Base-by-base conservation (phyloP, 2,797 vertebrate genomes). In the Coregonus sp. region DNA sequence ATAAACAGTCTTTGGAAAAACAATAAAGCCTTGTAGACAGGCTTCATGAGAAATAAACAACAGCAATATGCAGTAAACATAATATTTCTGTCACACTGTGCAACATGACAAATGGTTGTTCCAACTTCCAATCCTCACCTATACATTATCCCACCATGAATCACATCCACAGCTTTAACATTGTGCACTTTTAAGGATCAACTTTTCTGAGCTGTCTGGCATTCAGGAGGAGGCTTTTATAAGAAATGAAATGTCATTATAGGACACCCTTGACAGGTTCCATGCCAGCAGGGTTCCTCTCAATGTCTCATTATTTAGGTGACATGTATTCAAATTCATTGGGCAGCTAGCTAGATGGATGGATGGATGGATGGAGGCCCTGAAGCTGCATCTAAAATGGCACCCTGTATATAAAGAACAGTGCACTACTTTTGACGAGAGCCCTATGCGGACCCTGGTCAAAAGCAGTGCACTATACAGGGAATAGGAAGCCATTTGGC, bases 291-390 rank as follows among this genome's bases (percentile, higher is more conserved):
- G 87, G 76, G 1, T 75, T 80, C 18, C 56, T 59, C 56, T 59
- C 88, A 71, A 75, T 75, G 59, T 89, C 89, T 89, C 85, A 87
- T 89, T 89, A 90, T 69, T 59, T 51, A 82, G 84, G 80, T 80
- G 81, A 86, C 82, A 88, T 86, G 82, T 80, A 89, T 89, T 90
- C 82, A 91, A 87, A 90, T 85, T 86, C 79, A 87, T 81, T 77
- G 81, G 79, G 37, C 68, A 63, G 78, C 50, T 9, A 18, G 5
- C 31, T 69, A 18, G 67, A 35, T 33, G 25, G 25, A 59, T 59
- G 25, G 25, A 25, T 25, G 25, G 25, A 25, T 25, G 5, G 5
- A 6, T 59, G 54, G n/a, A 20, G 56, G 18, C 4, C 18, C 56
- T 59, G 56, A 18, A 5, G 18, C 56, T 18, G 16, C 15, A 59